Percentiles rank a stretch among this genome's conserved stretches.
phyloP scores from a whole-genome alignment of 1,140 invertebrate species.

The Carposina sasakii region DNA sequence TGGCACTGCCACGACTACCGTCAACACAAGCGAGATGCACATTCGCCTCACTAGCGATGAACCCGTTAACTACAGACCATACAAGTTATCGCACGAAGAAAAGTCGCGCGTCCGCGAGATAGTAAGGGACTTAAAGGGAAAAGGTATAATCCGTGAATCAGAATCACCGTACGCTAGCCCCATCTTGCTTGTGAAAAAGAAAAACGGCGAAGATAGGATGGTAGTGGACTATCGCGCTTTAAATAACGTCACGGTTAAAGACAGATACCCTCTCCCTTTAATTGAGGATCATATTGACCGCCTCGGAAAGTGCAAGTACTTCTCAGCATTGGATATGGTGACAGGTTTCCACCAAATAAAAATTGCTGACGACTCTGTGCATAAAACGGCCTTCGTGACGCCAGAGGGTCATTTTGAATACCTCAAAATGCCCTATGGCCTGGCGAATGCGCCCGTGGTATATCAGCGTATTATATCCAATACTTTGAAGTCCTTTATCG shows the following conservation, averaged over 20 bases:
- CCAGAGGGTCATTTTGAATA: constrained; percentile 63
- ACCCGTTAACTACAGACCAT: background rate
- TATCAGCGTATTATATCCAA: constrained; percentile 52
- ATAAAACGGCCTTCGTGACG: background rate
- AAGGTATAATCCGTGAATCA: background rate
- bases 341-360: background rate
- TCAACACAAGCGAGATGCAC: background rate
- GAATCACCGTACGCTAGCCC: background rate
- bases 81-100: constrained; percentile 5
- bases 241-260: background rate
- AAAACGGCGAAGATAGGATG: background rate
- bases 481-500: constrained; percentile 22
- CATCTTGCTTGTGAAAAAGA: background rate
- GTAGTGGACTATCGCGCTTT: background rate
- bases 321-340: background rate
- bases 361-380: background rate
- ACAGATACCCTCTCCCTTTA: background rate
- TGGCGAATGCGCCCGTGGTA: constrained; percentile 44
- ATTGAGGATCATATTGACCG: constrained; percentile 1
- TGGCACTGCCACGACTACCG: background rate
- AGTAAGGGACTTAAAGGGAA: background rate
- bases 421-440: constrained; percentile 51
- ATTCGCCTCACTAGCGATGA: background rate
- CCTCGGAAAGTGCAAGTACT: background rate
- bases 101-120: constrained; percentile 4